A percentile compares a stretch with the other conserved stretches of the same genome.
Conservation (phyloP, 2,113 vertebrate species). For the Eubucco bourcierii region DNA sequence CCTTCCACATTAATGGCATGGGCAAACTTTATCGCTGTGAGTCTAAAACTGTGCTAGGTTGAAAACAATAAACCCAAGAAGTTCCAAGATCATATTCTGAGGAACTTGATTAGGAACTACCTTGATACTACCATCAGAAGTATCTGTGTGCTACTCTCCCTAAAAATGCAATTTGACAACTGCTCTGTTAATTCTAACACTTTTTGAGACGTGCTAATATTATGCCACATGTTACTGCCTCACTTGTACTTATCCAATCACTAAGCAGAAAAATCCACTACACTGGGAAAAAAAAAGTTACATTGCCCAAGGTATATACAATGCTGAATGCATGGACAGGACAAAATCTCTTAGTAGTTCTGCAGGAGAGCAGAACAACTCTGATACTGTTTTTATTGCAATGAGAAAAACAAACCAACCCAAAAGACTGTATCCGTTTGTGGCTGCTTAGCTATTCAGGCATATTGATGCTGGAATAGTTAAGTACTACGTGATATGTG, state of each 20-base stretch:
- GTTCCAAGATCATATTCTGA: not conserved
- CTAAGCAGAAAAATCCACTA: not conserved
- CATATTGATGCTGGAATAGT: not conserved
- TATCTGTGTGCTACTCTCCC: not conserved
- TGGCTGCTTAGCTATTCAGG: not conserved
- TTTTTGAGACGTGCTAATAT: not conserved
- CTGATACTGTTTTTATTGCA: not conserved
- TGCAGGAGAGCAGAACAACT: not conserved
- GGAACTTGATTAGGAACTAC: not conserved
- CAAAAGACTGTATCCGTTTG: not conserved
- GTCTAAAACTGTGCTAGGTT: not conserved
- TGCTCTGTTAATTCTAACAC: not conserved
- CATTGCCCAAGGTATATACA: not conserved
- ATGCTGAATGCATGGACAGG: not conserved
- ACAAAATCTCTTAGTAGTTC: not conserved
- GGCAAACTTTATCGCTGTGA: not conserved
- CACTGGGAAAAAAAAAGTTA: not conserved
- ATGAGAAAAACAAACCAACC: not conserved
- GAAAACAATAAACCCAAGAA: not conserved
- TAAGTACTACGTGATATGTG: not conserved
- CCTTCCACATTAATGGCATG: not conserved
- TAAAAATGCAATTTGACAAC: not conserved
- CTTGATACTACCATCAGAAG: not conserved
- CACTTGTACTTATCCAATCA: not conserved
- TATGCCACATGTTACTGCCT: not conserved